A percentile compares a stretch with the other conserved stretches of the same genome.
Evolutionary conservation across 2,888 invertebrate genomes (phyloP).

Genomic region (Eristalis arbustorum): DNA sequence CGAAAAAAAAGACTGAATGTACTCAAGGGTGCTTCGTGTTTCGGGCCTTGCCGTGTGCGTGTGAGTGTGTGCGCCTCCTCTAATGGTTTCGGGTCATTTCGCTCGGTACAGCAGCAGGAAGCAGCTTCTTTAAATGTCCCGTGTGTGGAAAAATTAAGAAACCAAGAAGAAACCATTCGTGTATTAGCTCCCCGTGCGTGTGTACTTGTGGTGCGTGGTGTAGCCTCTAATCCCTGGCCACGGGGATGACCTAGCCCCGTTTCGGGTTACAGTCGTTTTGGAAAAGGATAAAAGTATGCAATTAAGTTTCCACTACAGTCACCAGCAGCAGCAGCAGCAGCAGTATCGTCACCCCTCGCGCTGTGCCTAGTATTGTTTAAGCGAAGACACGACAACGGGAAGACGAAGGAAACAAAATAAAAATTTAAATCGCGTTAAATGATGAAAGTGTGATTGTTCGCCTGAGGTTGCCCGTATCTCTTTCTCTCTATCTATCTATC

Average conservation of each 20-base stretch:
- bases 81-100: conserved; percentile 5
- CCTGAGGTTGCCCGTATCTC: neutral
- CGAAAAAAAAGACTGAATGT: neutral
- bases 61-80: neutral
- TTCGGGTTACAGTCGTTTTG: conserved; percentile 34
- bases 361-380: conserved; percentile 9
- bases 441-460: conserved; percentile 57
- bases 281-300: conserved; percentile 38
- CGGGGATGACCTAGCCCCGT: conserved; percentile 63
- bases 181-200: conserved; percentile 37
- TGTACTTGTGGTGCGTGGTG: neutral
- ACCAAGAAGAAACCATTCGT: neutral
- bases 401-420: conserved; percentile 20
- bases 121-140: neutral
- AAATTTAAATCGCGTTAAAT: neutral
- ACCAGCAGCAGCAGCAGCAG: no score
- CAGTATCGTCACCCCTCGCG: neutral
- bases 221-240: conserved; percentile 43
- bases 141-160: neutral
- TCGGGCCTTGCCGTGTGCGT: neutral
- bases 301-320: conserved; percentile 8
- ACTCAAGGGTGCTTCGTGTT: neutral
- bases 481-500: neutral
- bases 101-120: neutral
- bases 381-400: neutral